Evolutionary conservation across 2,888 invertebrate species (phyloP).

Genomic region (Deilephila elpenor): DNA sequence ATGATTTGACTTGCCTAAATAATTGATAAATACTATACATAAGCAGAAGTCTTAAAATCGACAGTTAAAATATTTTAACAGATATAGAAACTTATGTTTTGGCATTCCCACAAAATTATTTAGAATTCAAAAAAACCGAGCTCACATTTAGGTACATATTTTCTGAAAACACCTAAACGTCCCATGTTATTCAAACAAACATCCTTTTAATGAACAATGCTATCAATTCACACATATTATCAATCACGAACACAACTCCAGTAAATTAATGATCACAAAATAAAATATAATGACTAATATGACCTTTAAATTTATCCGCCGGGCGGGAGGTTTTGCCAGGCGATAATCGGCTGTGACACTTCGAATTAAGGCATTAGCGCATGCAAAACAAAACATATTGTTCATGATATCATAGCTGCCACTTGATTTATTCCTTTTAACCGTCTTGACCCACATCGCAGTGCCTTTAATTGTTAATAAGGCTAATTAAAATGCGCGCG

Average conservation of each 20-base stretch:
- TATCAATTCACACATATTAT: slow-evolving; percentile 17
- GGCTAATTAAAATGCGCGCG: slow-evolving; percentile 83
- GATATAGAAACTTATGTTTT: too few species aligned
- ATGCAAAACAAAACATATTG: slow-evolving; percentile 45
- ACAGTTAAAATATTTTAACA: too few species aligned
- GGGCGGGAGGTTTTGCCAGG: slow-evolving; percentile 41
- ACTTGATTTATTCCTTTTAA: slow-evolving; percentile 82
- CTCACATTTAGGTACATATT: neutral
- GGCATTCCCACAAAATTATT: neutral
- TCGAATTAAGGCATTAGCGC: slow-evolving; percentile 49
- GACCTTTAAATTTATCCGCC: slow-evolving; percentile 61
- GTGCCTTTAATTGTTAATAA: slow-evolving; percentile 84
- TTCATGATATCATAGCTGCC: slow-evolving; percentile 78
- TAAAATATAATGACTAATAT: slow-evolving; percentile 74
- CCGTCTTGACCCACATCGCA: slow-evolving; percentile 82
- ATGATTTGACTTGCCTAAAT: too few species aligned
- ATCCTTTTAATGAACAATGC: slow-evolving; percentile 12
- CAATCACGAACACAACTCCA: slow-evolving; percentile 51
- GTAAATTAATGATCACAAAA: slow-evolving; percentile 77
- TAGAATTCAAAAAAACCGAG: too few species aligned
- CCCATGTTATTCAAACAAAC: neutral
- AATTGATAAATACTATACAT: too few species aligned
- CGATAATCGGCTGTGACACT: slow-evolving; percentile 50
- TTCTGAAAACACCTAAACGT: neutral
- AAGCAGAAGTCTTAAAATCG: too few species aligned